phyloP scores from a whole-genome alignment of 2,888 invertebrate species.

The Polymixis flavicincta region DNA sequence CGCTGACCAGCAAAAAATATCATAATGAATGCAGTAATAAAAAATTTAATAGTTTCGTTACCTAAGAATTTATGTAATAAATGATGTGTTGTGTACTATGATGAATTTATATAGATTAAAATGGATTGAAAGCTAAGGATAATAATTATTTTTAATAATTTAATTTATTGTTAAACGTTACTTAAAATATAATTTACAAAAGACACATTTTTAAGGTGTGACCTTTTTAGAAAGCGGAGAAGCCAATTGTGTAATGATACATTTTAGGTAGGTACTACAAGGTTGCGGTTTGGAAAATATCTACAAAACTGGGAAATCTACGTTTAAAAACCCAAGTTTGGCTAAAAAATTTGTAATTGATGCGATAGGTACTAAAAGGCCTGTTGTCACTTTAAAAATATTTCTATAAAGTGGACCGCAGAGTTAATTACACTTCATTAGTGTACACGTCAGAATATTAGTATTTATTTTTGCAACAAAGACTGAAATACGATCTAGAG shows the following conservation, averaged over 20 bases:
- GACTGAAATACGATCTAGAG: not conserved
- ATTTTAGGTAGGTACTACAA: not conserved
- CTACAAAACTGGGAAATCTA: slow-evolving; percentile 9
- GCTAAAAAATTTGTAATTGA: not conserved
- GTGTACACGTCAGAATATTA: not conserved
- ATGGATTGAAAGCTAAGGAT: not conserved
- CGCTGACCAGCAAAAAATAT: not conserved
- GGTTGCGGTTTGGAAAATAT: slow-evolving; percentile 7
- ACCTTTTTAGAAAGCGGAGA: not conserved
- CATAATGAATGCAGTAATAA: not conserved
- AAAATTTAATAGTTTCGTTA: slow-evolving; percentile 2
- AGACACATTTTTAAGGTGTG: not conserved
- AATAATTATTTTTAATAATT: not conserved
- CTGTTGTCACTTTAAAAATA: not conserved
- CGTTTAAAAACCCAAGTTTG: not conserved
- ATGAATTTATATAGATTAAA: no score
- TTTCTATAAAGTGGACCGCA: not conserved
- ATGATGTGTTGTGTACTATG: no score
- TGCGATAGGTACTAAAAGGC: not conserved
- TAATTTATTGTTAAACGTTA: not conserved
- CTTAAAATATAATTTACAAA: not conserved
- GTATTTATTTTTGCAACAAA: not conserved
- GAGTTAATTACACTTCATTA: not conserved
- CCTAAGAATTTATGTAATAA: not conserved
- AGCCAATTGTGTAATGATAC: not conserved